phyloP scores from a whole-genome alignment of 2,888 invertebrate species.

The Mamestra brassicae region DNA sequence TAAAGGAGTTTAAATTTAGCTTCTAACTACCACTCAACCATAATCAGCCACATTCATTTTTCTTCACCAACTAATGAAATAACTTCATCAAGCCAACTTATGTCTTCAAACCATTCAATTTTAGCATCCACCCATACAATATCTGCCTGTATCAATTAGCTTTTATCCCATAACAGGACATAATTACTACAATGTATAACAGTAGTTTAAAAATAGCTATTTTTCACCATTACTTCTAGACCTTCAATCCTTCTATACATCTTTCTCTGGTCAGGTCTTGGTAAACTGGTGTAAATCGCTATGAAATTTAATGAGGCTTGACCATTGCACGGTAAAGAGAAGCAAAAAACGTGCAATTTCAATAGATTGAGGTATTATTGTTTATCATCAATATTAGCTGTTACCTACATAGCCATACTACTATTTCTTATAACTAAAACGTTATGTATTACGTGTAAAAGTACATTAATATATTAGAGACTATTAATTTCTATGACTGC shows the following conservation, averaged over 20 bases:
- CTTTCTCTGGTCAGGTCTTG: conserved; percentile 54
- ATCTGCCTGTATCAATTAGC: conserved; percentile 65
- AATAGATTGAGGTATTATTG: conserved; percentile 69
- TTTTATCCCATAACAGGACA: conserved; percentile 67
- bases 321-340: conserved; percentile 67
- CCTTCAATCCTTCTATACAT: conserved; percentile 25
- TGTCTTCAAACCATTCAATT: conserved; percentile 43
- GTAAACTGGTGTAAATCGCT: conserved; percentile 67
- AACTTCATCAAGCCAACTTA: conserved; percentile 42
- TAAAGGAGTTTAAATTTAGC: conserved; percentile 9
- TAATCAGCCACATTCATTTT: conserved; percentile 12
- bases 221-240: conserved; percentile 60
- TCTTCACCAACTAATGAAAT: conserved; percentile 24
- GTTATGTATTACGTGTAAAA: not conserved
- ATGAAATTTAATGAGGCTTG: conserved; percentile 77
- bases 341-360: conserved; percentile 70
- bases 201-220: conserved; percentile 72
- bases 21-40: not conserved
- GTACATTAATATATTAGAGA: conserved; percentile 4
- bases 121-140: conserved; percentile 36
- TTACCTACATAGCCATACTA: conserved; percentile 10
- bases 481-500: conserved; percentile 30
- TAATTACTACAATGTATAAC: conserved; percentile 71
- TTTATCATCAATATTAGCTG: conserved; percentile 37
- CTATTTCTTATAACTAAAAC: conserved; percentile 9